These are phyloP conservation scores for Caenorhabditis brenneri DNA, from an alignment of 1,140 invertebrate genomes.

Conservation along the genomic window DNA sequence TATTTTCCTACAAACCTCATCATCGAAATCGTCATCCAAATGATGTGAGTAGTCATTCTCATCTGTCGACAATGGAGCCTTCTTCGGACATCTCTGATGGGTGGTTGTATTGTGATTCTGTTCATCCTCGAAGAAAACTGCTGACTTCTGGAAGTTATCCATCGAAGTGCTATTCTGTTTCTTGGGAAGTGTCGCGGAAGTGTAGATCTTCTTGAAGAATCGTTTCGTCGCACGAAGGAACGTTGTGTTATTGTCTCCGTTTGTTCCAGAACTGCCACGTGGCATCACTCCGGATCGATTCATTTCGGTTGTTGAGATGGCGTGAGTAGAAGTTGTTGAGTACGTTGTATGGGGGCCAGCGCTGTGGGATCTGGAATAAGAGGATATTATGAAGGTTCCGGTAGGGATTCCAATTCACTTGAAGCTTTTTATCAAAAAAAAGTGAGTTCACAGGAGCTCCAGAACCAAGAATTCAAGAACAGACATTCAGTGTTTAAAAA, in stretches of 20 bases:
- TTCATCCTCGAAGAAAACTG: neutral
- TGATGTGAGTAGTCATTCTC: conserved; percentile 23
- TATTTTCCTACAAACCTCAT: neutral
- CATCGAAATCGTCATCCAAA: conserved; percentile 15
- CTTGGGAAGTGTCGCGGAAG: conserved; percentile 47
- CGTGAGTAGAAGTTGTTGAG: conserved; percentile 26
- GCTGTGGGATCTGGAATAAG: conserved; percentile 31
- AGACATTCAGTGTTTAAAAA: too few relatives aligned
- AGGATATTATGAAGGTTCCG: neutral
- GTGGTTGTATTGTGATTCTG: neutral
- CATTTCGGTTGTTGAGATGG: conserved; percentile 47
- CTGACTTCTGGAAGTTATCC: conserved; percentile 34
- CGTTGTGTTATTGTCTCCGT: conserved; percentile 17
- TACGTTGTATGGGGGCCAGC: conserved; percentile 40
- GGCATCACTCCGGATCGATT: conserved; percentile 28
- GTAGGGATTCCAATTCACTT: neutral
- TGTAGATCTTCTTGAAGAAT: conserved; percentile 54
- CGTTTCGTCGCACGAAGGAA: conserved; percentile 46
- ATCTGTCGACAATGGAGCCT: conserved; percentile 8
- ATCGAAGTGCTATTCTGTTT: conserved; percentile 38
- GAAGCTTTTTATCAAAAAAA: neutral
- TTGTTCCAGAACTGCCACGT: conserved; percentile 1
- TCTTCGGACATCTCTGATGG: neutral
- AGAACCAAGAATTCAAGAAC: too few relatives aligned
- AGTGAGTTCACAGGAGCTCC: too few relatives aligned